Percentiles rank a stretch among this genome's conserved stretches.
These are phyloP conservation scores for Prunella fulvescens DNA, from an alignment of 2,113 vertebrate species.

Conservation along the genomic window DNA sequence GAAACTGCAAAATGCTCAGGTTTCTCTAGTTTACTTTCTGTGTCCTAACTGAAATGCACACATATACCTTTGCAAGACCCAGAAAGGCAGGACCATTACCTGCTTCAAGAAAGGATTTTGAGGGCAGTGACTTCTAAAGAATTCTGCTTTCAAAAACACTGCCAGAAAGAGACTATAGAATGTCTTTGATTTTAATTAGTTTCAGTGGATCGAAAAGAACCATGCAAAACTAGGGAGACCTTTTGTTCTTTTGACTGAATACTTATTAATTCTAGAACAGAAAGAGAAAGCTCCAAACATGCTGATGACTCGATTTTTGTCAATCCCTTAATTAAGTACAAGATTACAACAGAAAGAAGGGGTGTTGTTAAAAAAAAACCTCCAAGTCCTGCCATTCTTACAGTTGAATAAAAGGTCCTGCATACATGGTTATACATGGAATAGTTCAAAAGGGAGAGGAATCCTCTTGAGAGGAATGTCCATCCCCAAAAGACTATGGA, in stretches of 20 bases:
- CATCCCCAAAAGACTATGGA: not conserved
- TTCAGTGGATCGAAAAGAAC: not conserved
- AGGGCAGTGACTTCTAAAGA: not conserved
- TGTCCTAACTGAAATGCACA: not conserved
- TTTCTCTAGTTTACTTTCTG: not conserved
- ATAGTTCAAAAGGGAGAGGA: not conserved
- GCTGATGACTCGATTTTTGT: not conserved
- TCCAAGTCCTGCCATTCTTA: not conserved
- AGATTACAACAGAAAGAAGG: not conserved
- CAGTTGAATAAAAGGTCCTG: not conserved
- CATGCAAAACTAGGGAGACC: not conserved
- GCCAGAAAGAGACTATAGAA: not conserved
- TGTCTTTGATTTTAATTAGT: not conserved
- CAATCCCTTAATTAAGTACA: not conserved
- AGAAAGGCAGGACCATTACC: not conserved
- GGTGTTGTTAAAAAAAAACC: not conserved
- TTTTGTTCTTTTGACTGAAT: not conserved
- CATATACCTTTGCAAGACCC: rapidly evolving
- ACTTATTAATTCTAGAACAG: not conserved
- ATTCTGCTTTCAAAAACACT: not conserved
- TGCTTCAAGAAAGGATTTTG: not conserved
- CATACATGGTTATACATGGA: not conserved
- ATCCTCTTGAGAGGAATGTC: not conserved
- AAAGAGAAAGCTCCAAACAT: not conserved
- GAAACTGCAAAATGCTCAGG: not conserved